These are phyloP conservation scores for Icerya purchasi DNA, from an alignment of 2,888 invertebrate genomes.

Conservation along the genomic window DNA sequence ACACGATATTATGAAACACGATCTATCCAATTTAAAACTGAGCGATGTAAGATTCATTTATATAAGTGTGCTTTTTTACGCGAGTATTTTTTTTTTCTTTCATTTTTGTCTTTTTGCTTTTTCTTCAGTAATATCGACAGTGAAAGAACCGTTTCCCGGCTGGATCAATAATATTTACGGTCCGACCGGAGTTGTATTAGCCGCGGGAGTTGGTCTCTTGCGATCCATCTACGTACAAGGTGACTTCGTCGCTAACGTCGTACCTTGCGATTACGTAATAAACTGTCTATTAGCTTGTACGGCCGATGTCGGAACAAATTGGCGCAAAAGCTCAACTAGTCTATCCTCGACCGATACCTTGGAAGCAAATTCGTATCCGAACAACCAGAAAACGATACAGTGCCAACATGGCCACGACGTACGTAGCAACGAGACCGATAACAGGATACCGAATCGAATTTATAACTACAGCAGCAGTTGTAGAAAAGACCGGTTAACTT, in stretches of 20 bases:
- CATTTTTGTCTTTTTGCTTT: background rate
- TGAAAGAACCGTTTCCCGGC: slow-evolving; percentile 28
- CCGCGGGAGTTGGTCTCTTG: slow-evolving; percentile 36
- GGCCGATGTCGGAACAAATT: slow-evolving; percentile 27
- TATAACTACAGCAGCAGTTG: background rate
- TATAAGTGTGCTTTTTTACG: background rate
- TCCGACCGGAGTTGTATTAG: slow-evolving; percentile 33
- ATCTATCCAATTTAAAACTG: no score
- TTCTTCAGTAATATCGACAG: slow-evolving; percentile 24
- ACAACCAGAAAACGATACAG: background rate
- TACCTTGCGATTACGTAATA: slow-evolving; percentile 44
- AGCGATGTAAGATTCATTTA: no score
- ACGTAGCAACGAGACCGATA: background rate
- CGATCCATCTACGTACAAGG: slow-evolving; percentile 33
- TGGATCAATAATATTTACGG: slow-evolving; percentile 54
- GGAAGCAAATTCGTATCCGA: background rate
- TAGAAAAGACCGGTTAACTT: background rate
- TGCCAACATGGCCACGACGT: background rate
- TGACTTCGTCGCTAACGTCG: slow-evolving; percentile 36
- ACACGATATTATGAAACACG: no score
- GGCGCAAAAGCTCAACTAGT: background rate
- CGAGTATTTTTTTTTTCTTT: background rate
- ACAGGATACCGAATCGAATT: no score
- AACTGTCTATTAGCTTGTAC: slow-evolving; percentile 37
- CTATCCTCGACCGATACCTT: background rate